A percentile compares a stretch with the other conserved stretches of the same genome.
These are phyloP conservation scores for Metellina segmentata DNA, from an alignment of 2,888 invertebrate genomes.

Conservation along the genomic window DNA sequence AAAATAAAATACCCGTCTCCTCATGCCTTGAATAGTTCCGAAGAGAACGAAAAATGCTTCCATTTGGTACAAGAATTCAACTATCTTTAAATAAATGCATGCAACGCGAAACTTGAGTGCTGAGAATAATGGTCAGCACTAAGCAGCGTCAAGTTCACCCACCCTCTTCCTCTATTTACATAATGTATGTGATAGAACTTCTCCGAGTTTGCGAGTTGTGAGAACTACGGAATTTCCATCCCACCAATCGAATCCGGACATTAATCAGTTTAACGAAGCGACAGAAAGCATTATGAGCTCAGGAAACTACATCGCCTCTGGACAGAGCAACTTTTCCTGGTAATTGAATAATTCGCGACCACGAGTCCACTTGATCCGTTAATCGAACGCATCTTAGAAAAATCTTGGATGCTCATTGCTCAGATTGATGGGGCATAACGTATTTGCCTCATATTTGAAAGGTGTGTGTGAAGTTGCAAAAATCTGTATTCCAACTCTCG, in stretches of 20 bases:
- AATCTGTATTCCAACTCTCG: too few relatives aligned
- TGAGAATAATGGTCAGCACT: background rate
- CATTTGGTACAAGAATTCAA: background rate
- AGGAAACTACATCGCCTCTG: background rate
- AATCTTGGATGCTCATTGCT: too few relatives aligned
- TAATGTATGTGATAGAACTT: background rate
- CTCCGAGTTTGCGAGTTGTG: too few relatives aligned
- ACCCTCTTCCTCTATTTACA: background rate
- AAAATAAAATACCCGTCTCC: too few relatives aligned
- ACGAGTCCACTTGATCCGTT: background rate
- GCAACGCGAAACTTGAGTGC: background rate
- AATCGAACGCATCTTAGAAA: too few relatives aligned
- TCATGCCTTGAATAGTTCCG: too few relatives aligned
- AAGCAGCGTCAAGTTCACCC: background rate
- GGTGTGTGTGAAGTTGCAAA: too few relatives aligned
- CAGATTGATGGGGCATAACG: too few relatives aligned
- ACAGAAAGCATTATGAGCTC: background rate
- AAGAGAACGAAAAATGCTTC: too few relatives aligned
- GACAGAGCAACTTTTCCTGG: background rate
- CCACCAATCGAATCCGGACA: background rate
- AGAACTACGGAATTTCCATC: background rate
- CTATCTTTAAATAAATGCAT: background rate
- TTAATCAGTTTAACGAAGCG: background rate
- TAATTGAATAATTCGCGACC: background rate
- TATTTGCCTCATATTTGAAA: too few relatives aligned